phyloP scores from a whole-genome alignment of 1,140 invertebrate genomes.

The Drosophila takahashii region DNA sequence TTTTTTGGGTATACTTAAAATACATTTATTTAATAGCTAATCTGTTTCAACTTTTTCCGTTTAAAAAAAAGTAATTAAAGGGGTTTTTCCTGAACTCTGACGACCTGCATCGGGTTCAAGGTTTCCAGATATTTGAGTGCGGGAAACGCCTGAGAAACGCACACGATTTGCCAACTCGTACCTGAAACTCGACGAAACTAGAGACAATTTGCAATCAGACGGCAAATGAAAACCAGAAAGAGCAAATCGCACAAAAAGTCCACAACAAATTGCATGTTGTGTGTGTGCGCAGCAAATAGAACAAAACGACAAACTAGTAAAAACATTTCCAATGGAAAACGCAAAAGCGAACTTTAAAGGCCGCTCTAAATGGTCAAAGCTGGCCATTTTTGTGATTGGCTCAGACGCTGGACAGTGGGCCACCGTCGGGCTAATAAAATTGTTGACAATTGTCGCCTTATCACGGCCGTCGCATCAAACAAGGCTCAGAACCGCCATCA shows the following conservation, averaged over 20 bases:
- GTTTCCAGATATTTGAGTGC: conserved; percentile 3
- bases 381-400: conserved; percentile 77
- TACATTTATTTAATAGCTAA: background rate
- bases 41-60: too few species aligned
- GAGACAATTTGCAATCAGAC: conserved; percentile 79
- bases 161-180: conserved; percentile 53
- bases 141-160: conserved; percentile 45
- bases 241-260: conserved; percentile 31
- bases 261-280: conserved; percentile 75
- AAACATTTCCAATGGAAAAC: conserved; percentile 57
- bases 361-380: conserved; percentile 62
- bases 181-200: conserved; percentile 54
- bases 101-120: conserved; percentile 52
- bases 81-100: background rate
- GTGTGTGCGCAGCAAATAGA: conserved; percentile 54
- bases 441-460: conserved; percentile 82
- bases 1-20: background rate
- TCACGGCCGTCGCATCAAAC: conserved; percentile 69
- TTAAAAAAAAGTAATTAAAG: conserved; percentile 17
- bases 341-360: conserved; percentile 72
- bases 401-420: conserved; percentile 25
- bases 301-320: conserved; percentile 54
- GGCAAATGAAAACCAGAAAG: conserved; percentile 74
- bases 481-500: conserved; percentile 41
- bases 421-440: conserved; percentile 63